Base-by-base conservation (phyloP, 2,797 vertebrate species). In the Pteronotus mesoamericanus region DNA sequence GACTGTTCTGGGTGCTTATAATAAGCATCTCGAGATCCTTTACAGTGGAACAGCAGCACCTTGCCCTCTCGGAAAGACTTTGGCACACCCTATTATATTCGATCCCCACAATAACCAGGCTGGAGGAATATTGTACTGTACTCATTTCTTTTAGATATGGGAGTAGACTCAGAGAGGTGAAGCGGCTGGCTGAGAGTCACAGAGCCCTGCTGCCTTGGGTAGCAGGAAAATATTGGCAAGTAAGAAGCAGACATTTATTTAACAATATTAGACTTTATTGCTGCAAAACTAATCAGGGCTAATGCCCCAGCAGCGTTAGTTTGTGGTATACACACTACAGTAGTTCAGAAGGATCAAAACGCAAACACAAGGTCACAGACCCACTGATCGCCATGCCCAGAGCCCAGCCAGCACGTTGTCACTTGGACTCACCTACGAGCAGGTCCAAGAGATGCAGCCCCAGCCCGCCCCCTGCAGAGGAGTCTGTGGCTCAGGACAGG, bases 141-240 rank as follows among this genome's bases (percentile, higher is more conserved):
- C 9, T 90, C 59, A 10, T 34, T 96, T 96, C 89, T 84, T 92
- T 79, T 77, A 82, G 68, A 44, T 37, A 14, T 21, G 39, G n/a
- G 74, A 77, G 90, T 77, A 86, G 82, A 86, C 59, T 78, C 78
- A 80, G 94, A 86, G 95, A 94, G 79, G 78, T 91, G 64, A 95
- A 86, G 64, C 29, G 77, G 68, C 74, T 68, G 85, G 66, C 42
- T 57, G 72, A 91, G 72, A 75, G 74, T 92, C 91, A 96, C 88
- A 91, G 78, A 95, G 82, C 71, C 74, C 15, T 55, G 24, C 29
- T 85, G 77, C 53, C 92, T 86, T 75, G n/a, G 66, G 44, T n/a
- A 53, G 68, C 5, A 83, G 61, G 42, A 97, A 85, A 94, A 57
- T 32, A 79, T 10, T 44, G 78, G 78, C 78, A 75, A 84, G 59